phyloP scores from a whole-genome alignment of 2,888 invertebrate genomes.

The Exocentrus adspersus region DNA sequence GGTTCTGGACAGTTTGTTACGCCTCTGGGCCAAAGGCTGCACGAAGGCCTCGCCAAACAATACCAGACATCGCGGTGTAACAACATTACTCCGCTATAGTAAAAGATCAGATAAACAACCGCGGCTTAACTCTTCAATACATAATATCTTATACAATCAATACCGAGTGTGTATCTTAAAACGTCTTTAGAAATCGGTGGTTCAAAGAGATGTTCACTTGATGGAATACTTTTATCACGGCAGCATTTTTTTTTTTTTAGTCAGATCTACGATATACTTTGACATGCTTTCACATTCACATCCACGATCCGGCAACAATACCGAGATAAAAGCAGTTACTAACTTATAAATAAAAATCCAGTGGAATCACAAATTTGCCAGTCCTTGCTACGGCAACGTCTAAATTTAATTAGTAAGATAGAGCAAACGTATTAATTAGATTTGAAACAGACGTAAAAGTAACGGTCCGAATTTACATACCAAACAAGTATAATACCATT shows the following conservation, averaged over 20 bases:
- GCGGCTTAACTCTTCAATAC: conserved; percentile 47
- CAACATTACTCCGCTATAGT: conserved; percentile 52
- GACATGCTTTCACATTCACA: neutral
- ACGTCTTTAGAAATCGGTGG: conserved; percentile 62
- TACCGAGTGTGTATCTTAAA: conserved; percentile 54
- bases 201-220: conserved; percentile 52
- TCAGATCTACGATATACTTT: neutral
- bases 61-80: conserved; percentile 49
- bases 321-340: neutral
- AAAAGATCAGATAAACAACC: conserved; percentile 52
- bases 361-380: neutral
- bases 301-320: neutral
- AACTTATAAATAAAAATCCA: neutral
- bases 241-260: neutral
- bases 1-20: too few species aligned
- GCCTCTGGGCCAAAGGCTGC: conserved; percentile 17
- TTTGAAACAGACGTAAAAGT: too few species aligned
- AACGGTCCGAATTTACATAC: neutral
- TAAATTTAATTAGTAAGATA: too few species aligned
- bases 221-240: conserved; percentile 32
- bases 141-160: conserved; percentile 43
- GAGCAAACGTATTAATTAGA: too few species aligned
- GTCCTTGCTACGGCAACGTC: too few species aligned
- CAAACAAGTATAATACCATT: too few species aligned
- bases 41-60: conserved; percentile 45